Base-by-base conservation (phyloP, 2,888 invertebrate genomes). In the Bibio marci region DNA sequence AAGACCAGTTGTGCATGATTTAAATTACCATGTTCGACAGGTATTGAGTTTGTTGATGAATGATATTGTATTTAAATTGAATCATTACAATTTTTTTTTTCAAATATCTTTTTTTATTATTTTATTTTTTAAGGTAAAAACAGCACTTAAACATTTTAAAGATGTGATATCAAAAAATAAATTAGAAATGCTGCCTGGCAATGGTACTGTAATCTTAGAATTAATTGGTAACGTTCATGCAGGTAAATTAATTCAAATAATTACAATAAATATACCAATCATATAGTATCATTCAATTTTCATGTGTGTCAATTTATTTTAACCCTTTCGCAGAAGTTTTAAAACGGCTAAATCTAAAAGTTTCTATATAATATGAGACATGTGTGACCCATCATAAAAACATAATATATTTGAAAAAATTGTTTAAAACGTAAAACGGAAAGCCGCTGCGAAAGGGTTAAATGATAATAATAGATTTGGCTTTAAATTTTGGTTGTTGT, bases 91-190 rank as follows among this genome's bases (percentile, higher is more conserved):
- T n/a, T n/a, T n/a, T n/a, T n/a, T n/a, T n/a, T n/a, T n/a, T n/a
- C n/a, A n/a, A n/a, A n/a, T 13, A 38, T 38, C 4, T 13, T 38
- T 38, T 5, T 15, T 33, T 12, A 14, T 14, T 41, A 28, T 31
- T 43, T 30, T 31, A 39, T 22, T 42, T 36, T 47, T 48, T 42
- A 63, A 78, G 64, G 73, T 82, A 41, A 73, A 77, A 54, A 70
- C 78, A 53, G 78, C 82, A 34, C 66, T 92, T 48, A 80, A 80
- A 56, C 91, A 90, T 65, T 87, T 92, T 62, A 76, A 83, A 51
- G 91, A 91, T 67, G 91, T 91, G 44, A 86, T 92, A 48, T 76
- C 80, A 44, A 90, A 88, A 64, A 78, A 86, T 61, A 91, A 85
- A 62, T 67, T 88, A 53, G 88, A 91, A 67, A 87, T 92, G 73